Percentiles rank a stretch among this genome's conserved stretches.
Conservation (phyloP, 2,888 invertebrate species). For the Pachliopta kotzebuea region DNA sequence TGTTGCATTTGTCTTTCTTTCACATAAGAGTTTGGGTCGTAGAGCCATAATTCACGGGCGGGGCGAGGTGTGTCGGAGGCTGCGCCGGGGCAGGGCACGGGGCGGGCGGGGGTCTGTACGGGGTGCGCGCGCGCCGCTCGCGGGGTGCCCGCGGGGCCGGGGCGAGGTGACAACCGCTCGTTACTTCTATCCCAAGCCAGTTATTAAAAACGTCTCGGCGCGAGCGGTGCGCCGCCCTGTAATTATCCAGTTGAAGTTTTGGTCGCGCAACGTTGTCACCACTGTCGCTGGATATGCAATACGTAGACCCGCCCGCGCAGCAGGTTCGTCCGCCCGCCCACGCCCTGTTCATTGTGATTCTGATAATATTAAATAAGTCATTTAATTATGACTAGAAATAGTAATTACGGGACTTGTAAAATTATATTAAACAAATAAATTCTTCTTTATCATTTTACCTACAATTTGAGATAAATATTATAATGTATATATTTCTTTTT, state of each 20-base stretch:
- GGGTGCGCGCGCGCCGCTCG: slow-evolving; percentile 54
- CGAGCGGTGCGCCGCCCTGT: slow-evolving; percentile 79
- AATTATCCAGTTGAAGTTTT: slow-evolving; percentile 76
- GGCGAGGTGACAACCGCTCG: slow-evolving; percentile 80
- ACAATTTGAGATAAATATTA: no score
- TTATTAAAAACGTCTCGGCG: slow-evolving; percentile 82
- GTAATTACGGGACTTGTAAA: neutral
- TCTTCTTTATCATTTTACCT: no score
- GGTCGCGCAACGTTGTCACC: slow-evolving; percentile 70
- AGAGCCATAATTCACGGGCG: slow-evolving; percentile 72
- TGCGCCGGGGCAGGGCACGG: slow-evolving; percentile 46
- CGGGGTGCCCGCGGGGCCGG: slow-evolving; percentile 57
- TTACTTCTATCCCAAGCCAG: slow-evolving; percentile 80
- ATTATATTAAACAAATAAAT: neutral
- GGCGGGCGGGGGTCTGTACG: slow-evolving; percentile 42
- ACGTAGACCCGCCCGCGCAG: slow-evolving; percentile 77
- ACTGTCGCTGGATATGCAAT: slow-evolving; percentile 74
- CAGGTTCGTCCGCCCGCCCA: slow-evolving; percentile 75
- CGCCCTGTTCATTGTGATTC: slow-evolving; percentile 44
- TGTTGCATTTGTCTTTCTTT: slow-evolving; percentile 48
- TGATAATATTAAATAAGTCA: slow-evolving; percentile 34
- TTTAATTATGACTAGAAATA: neutral
- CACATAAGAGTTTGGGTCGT: slow-evolving; percentile 48
- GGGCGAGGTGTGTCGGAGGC: slow-evolving; percentile 66
- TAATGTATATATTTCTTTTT: neutral